Conservation (phyloP, 2,888 invertebrate species). For the Synergus laeviventris region DNA sequence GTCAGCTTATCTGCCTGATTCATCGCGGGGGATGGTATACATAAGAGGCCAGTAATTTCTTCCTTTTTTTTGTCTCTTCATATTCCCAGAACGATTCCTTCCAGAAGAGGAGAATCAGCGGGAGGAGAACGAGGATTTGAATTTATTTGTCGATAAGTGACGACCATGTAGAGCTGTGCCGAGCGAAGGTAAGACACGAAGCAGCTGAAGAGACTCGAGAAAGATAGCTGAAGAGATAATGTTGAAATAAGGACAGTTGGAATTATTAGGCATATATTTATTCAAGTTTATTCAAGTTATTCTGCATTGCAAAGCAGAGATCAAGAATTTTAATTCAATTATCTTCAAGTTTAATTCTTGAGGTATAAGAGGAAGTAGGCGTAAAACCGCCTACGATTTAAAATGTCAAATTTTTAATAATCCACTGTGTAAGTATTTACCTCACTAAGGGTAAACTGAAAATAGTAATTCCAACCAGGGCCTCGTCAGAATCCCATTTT, state of each 20-base stretch:
- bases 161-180: conserved; percentile 27
- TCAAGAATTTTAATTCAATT: not conserved
- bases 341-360: not conserved
- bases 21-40: not conserved
- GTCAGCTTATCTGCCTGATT: conserved; percentile 19
- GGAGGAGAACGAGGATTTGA: conserved; percentile 20
- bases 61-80: conserved; percentile 11
- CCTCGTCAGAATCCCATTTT: too few relatives aligned
- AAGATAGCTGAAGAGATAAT: conserved; percentile 21
- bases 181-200: conserved; percentile 15
- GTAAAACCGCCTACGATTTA: too few relatives aligned
- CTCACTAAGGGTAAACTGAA: too few relatives aligned
- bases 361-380: not conserved
- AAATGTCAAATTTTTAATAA: too few relatives aligned
- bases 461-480: too few relatives aligned
- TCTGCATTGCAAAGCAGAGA: conserved; percentile 18
- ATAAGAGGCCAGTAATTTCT: conserved; percentile 5
- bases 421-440: too few relatives aligned
- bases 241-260: not conserved
- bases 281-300: conserved; percentile 12
- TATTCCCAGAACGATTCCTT: conserved; percentile 30
- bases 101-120: conserved; percentile 1
- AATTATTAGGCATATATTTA: conserved; percentile 26
- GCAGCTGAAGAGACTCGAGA: conserved; percentile 20
- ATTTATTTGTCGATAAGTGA: conserved; percentile 38